A percentile compares a stretch with the other conserved stretches of the same genome.
Evolutionary conservation across 1,140 invertebrate genomes (phyloP).

Genomic region (Halesus radiatus): DNA sequence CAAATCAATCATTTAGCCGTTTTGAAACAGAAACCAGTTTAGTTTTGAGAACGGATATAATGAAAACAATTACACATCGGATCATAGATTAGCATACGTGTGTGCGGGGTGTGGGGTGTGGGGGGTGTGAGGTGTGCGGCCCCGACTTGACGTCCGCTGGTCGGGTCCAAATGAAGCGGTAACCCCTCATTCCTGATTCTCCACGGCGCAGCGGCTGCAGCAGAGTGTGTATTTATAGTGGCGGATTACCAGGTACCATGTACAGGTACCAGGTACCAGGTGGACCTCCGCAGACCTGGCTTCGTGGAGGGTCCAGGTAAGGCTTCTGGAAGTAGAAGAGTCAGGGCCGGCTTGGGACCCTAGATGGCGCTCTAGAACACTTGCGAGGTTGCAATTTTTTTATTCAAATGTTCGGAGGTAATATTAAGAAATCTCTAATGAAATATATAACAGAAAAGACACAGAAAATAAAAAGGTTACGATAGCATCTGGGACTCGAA

Average conservation of each 20-base stretch:
- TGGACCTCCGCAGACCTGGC: slow-evolving; percentile 21
- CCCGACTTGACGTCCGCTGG: slow-evolving; percentile 36
- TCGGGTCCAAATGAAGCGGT: slow-evolving; percentile 44
- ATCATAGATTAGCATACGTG: too few species aligned
- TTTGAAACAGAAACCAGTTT: not conserved
- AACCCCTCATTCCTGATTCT: slow-evolving; percentile 55
- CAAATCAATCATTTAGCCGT: too few species aligned
- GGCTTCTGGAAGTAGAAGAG: not conserved
- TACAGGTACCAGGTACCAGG: too few species aligned
- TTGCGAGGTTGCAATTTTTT: too few species aligned
- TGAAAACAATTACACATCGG: not conserved
- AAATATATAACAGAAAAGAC: too few species aligned
- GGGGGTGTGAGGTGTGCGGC: not conserved
- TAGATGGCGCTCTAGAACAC: too few species aligned
- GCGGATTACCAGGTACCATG: slow-evolving; percentile 25
- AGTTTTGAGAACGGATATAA: slow-evolving; percentile 4
- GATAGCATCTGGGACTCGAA: too few species aligned
- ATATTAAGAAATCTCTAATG: too few species aligned
- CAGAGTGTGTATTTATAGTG: slow-evolving; percentile 46
- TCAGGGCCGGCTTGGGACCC: too few species aligned
- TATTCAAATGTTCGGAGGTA: too few species aligned
- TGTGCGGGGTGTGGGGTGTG: too few species aligned
- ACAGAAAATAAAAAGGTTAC: too few species aligned
- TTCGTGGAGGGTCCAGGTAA: slow-evolving; percentile 48
- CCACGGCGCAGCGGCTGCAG: slow-evolving; percentile 45